phyloP scores from a whole-genome alignment of 2,888 invertebrate genomes.

The Boloria selene region DNA sequence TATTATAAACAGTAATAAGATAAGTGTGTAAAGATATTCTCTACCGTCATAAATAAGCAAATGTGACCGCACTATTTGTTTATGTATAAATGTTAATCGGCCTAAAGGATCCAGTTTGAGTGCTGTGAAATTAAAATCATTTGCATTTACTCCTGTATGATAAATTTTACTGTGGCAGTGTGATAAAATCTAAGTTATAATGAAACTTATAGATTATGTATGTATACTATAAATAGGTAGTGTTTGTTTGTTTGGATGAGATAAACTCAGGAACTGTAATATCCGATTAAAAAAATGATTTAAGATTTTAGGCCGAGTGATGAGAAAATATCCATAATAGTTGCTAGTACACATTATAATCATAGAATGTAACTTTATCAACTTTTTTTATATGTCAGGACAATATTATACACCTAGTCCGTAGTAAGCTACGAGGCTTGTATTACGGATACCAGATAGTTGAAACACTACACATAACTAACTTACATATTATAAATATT shows the following conservation, averaged over 20 bases:
- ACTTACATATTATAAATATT: too few species aligned
- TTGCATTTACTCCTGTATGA: constrained; percentile 18
- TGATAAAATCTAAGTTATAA: neutral
- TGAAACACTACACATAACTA: too few species aligned
- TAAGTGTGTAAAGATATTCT: neutral
- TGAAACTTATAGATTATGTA: neutral
- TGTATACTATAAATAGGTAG: neutral
- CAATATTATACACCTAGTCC: too few species aligned
- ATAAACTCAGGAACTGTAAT: too few species aligned
- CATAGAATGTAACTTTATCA: too few species aligned
- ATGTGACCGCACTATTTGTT: constrained; percentile 22
- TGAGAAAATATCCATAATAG: too few species aligned
- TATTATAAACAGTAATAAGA: neutral
- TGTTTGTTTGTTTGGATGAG: neutral
- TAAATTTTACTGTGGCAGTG: neutral
- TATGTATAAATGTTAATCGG: constrained; percentile 31
- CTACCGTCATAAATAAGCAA: constrained; percentile 19
- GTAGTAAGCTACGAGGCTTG: too few species aligned
- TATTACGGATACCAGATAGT: too few species aligned
- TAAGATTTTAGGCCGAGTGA: too few species aligned
- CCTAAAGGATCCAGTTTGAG: constrained; percentile 28
- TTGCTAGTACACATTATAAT: too few species aligned
- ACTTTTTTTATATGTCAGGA: too few species aligned
- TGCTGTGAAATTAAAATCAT: constrained; percentile 26
- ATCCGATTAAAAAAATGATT: too few species aligned